phyloP scores from a whole-genome alignment of 2,797 vertebrate species.

The Coregonus suidteri region DNA sequence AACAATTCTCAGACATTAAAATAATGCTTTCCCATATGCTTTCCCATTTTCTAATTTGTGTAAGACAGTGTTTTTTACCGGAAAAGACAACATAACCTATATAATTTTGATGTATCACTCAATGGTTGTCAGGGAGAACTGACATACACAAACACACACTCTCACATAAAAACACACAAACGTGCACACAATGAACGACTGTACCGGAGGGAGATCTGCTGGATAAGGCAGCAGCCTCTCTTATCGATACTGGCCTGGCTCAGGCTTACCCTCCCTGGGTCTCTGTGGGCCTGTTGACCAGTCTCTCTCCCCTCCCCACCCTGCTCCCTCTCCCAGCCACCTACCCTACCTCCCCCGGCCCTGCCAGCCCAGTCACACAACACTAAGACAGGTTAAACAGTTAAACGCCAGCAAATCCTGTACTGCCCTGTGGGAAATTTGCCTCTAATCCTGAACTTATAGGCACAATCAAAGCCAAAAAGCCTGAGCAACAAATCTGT shows the following conservation, averaged over 20 bases:
- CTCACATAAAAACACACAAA: slow-evolving; percentile 4
- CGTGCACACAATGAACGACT: slow-evolving; percentile 45
- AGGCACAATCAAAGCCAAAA: slow-evolving; percentile 99
- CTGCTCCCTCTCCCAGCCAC: slow-evolving; percentile 62
- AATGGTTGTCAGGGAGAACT: slow-evolving; percentile 35
- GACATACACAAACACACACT: slow-evolving; percentile 26
- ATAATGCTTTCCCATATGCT: slow-evolving; percentile 17
- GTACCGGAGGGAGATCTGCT: slow-evolving; percentile 53
- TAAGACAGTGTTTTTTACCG: not conserved
- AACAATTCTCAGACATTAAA: slow-evolving; percentile 8
- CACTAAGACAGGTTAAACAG: slow-evolving; percentile 99
- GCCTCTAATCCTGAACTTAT: slow-evolving; percentile 99
- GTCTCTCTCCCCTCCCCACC: slow-evolving; percentile 77
- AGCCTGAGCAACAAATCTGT: slow-evolving; percentile 99
- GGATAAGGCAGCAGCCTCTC: slow-evolving; percentile 62
- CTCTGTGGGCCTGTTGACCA: slow-evolving; percentile 90
- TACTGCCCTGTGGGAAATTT: slow-evolving; percentile 99
- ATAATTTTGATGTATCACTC: slow-evolving; percentile 50
- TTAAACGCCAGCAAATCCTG: slow-evolving; percentile 99
- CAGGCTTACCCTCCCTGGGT: slow-evolving; percentile 83
- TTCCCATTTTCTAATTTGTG: not conserved
- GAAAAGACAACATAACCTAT: slow-evolving; percentile 26
- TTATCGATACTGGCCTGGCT: slow-evolving; percentile 76
- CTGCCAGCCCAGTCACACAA: slow-evolving; percentile 70
- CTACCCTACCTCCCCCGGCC: slow-evolving; percentile 73